Base-by-base conservation (phyloP, 2,797 vertebrate genomes). In the Danionella dracula region DNA sequence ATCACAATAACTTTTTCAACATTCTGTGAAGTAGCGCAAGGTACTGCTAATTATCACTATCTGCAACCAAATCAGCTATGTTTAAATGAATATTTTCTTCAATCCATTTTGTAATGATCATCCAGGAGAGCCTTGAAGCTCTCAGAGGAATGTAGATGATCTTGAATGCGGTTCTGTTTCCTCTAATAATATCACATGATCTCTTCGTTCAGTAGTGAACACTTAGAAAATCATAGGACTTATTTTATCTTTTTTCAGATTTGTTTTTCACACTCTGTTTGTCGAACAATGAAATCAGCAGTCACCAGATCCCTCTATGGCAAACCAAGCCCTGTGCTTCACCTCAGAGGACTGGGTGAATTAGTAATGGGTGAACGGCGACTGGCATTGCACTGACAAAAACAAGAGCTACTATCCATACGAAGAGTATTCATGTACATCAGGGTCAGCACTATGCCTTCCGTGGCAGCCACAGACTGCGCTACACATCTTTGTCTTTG, bases 331-430 rank as follows among this genome's bases (percentile, higher is more conserved):
- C 85, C 74, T 78, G 69, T 61, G 68, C 75, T 64, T 77, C 76
- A 75, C 83, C 80, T 81, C 75, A 11, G 79, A 88, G 84, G 79
- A 79, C 80, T 66, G 62, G 64, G 79, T 90, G 82, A 90, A 90
- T 90, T 88, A 90, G 88, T 90, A 85, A 90, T 88, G 81, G 75
- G 79, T 78, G 84, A 83, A 82, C 74, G 71, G 79, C 81, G 76
- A 77, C 77, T 79, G 78, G 76, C 81, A 74, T 21, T 37, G 35
- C 12, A 75, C 74, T 76, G 61, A 68, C 54, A 78, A 78, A 35
- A 72, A 62, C 64, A 62, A 44, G 49, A 54, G 15, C 40, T 29
- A 20, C 32, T 67, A 49, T 67, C 57, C 63, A 71, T 61, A 41
- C 55, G 63, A 66, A 17, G n/a, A 35, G 13, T 34, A 19, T 16